A percentile compares a stretch with the other conserved stretches of the same genome.
Conservation (phyloP, 2,113 vertebrate species). For the Bujurquina vittata region DNA sequence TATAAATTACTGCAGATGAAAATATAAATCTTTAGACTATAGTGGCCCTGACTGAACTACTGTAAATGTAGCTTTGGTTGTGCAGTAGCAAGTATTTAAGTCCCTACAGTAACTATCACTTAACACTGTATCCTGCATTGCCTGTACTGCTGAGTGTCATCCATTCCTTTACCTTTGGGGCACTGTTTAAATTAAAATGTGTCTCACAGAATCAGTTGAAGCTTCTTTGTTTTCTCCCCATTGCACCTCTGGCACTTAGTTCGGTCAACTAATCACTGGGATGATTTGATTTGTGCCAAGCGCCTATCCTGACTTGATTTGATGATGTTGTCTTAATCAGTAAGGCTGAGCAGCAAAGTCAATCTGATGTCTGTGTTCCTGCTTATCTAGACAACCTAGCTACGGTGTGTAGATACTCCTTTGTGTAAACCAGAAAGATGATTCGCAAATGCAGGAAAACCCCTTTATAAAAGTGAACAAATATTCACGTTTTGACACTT, state of each 20-base stretch:
- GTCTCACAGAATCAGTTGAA: neutral
- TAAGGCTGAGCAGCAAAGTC: neutral
- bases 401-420: neutral
- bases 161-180: neutral
- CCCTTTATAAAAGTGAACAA: neutral
- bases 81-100: neutral
- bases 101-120: neutral
- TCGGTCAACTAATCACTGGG: constrained; percentile 35
- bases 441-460: neutral
- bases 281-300: constrained; percentile 34
- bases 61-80: neutral
- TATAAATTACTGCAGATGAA: neutral
- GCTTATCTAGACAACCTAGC: neutral
- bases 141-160: neutral
- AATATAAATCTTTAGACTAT: neutral
- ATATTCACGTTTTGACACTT: neutral
- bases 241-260: neutral
- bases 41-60: neutral
- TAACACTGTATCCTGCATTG: neutral
- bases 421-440: neutral
- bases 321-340: constrained; percentile 30
- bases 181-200: neutral
- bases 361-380: constrained; percentile 5
- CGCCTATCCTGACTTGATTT: constrained; percentile 26
- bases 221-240: constrained; percentile 28